These are phyloP conservation scores for Protonibea diacanthus DNA, from an alignment of 2,797 vertebrate genomes.

Conservation along the genomic window DNA sequence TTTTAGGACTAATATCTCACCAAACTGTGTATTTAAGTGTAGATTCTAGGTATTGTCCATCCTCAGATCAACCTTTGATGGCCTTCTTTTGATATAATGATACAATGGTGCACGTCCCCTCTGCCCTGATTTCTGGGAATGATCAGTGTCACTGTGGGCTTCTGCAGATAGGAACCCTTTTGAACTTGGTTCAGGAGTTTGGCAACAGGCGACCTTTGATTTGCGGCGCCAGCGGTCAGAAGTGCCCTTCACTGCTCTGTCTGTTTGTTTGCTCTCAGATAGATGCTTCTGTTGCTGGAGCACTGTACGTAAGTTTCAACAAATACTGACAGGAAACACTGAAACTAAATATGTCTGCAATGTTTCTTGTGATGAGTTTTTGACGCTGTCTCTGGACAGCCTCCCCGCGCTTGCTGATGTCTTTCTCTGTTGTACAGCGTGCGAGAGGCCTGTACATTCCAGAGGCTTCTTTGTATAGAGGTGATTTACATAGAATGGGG, in stretches of 20 bases:
- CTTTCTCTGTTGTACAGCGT: conserved; percentile 23
- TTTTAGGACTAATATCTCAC: not conserved
- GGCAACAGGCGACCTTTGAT: conserved; percentile 83
- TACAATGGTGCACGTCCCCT: conserved; percentile 1
- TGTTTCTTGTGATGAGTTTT: conserved; percentile 9
- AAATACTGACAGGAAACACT: conserved; percentile 28
- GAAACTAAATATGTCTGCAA: not conserved
- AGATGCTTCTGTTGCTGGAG: conserved; percentile 56
- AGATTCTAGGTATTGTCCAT: fast-evolving
- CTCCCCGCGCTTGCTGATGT: not conserved
- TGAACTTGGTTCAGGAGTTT: conserved; percentile 80
- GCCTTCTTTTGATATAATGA: not conserved
- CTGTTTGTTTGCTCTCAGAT: conserved; percentile 77
- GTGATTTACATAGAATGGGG: conserved; percentile 70
- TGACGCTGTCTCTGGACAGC: not conserved
- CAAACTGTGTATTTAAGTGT: not conserved
- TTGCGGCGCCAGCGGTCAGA: conserved; percentile 77
- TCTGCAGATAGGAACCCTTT: conserved; percentile 64
- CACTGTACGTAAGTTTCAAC: conserved; percentile 12
- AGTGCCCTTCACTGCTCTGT: conserved; percentile 72
- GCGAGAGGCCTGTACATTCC: conserved; percentile 36
- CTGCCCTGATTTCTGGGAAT: conserved; percentile 54
- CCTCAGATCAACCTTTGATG: not conserved
- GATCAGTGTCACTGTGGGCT: conserved; percentile 32
- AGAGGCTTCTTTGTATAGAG: conserved; percentile 49